phyloP scores from a whole-genome alignment of 1,140 invertebrate genomes.

The Diprion similis region DNA sequence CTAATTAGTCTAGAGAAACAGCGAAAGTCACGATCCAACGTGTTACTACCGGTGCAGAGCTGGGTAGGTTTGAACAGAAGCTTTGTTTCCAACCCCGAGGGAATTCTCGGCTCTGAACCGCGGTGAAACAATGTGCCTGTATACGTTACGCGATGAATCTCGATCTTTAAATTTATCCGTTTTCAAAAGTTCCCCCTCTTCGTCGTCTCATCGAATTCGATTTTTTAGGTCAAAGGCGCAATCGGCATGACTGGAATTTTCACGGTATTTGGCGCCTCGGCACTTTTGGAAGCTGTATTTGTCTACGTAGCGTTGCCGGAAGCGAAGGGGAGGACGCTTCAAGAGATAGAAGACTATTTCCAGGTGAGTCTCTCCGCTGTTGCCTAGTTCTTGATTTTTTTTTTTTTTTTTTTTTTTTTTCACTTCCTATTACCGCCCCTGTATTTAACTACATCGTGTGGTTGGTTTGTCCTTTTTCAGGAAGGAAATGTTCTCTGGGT shows the following conservation, averaged over 20 bases:
- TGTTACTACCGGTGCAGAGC: background rate
- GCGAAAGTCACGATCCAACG: background rate
- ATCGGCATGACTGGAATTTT: conserved; percentile 72
- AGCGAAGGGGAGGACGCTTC: conserved; percentile 78
- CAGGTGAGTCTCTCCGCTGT: conserved; percentile 47
- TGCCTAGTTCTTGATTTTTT: no score
- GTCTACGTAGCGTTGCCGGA: conserved; percentile 80
- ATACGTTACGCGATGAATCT: no score
- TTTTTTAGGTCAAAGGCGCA: conserved; percentile 57
- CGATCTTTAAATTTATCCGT: background rate
- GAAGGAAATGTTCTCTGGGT: conserved; percentile 69
- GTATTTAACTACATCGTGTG: background rate
- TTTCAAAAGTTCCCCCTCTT: background rate
- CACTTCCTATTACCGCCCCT: background rate
- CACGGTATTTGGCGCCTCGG: conserved; percentile 72
- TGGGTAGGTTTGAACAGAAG: no score
- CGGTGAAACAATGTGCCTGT: no score
- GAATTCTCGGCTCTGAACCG: no score
- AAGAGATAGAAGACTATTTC: conserved; percentile 83
- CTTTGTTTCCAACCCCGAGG: no score
- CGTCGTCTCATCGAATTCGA: background rate
- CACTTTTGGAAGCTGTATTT: conserved; percentile 70
- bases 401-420: no score
- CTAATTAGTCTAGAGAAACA: background rate
- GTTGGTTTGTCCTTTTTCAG: conserved; percentile 28